Base-by-base conservation (phyloP, 2,113 vertebrate genomes). In the Scomber scombrus region DNA sequence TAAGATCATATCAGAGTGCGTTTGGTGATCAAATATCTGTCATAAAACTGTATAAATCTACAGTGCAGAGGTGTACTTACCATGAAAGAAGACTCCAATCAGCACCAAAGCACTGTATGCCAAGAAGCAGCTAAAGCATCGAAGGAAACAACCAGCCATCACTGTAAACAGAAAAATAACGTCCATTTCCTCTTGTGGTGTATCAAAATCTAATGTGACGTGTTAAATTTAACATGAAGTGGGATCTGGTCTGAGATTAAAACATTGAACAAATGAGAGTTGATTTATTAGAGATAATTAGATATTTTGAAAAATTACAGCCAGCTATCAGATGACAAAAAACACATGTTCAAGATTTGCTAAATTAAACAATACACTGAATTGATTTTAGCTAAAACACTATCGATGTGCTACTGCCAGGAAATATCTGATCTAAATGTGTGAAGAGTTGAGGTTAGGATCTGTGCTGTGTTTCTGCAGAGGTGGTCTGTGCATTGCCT, bases 171-270 rank as follows among this genome's bases (percentile, higher is more conserved):
- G 12, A 76, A 61, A 9, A 40, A 57, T 15, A 19, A 5, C 26
- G 15, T 77, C 85, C 87, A 79, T 46, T 89, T 89, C 88, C 85
- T 89, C 78, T 76, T 84, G 63, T 61, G 12, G 11, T 69, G 49
- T 18, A 11, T 73, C 26, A 46, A 5, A 65, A 40, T 51, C 45
- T 15, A 52, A 8, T 2, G 6, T 11, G 8, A 15, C 47, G 66
- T 11, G 56, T 40, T 40, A 9, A 40, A 40, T 40, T 40, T 40
- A 9, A 40, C 34, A 40, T 40, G 34, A 7, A 7, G 34, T 40
- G 7, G 8, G 34, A 40, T 9, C 34, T 40, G 34, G 34, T 40
- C 34, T 40, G 34, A 40, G 34, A 40, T 40, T 2, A 40, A 34
- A 34, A 34, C 31, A 34, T 34, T 34, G 31, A 34, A 4, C 31